Evolutionary conservation across 2,113 vertebrate species (phyloP), one percentile per base, ranked within the genome.

Genomic region (Saimiri boliviensis): DNA sequence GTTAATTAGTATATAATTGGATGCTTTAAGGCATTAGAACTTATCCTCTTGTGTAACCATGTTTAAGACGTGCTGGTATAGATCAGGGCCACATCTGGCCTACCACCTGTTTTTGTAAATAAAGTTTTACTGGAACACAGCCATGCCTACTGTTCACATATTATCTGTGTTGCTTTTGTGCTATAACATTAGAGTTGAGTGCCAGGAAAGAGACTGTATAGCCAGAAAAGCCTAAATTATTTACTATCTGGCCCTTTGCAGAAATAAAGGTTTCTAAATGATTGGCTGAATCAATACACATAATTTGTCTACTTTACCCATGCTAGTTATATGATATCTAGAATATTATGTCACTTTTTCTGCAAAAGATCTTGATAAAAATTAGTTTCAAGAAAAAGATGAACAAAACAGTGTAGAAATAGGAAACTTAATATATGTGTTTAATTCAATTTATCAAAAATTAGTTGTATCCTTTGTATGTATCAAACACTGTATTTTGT

Each of bases 371-470:
- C 37, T 63, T 8, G 13, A 19, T 54, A 79, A 83, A 56, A 70
- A 47, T 68, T n/a, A 35, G 13, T 84, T 96, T 94, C 52, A 70
- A 89, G 35, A 63, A n/a, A 49, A 54, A 86, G 35, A 84, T 92
- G 42, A n/a, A 60, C 17, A 49, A 12, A 77, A 42, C 35, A 25
- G 3, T 40, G 21, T 76, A 82, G 23, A 10, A 80, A 83, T 91
- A 23, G 73, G 63, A 88, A 92, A 45, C 7, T 16, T 49, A 49
- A 71, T 54, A 30, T 52, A 32, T 70, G 21, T 71, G 49, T 54
- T 89, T 80, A 79, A 89, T 80, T 93, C 25, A 54, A 4, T 80
- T 88, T 21, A 73, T 96, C 60, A 85, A 83, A 60, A 47, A 66
- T 47, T 54, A 88, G 10, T 52, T 52, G 19, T 47, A 71, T 66